Evolutionary conservation across 2,888 invertebrate species (phyloP), one percentile per base, ranked within the genome.

Genomic region (Cephonodes hylas): DNA sequence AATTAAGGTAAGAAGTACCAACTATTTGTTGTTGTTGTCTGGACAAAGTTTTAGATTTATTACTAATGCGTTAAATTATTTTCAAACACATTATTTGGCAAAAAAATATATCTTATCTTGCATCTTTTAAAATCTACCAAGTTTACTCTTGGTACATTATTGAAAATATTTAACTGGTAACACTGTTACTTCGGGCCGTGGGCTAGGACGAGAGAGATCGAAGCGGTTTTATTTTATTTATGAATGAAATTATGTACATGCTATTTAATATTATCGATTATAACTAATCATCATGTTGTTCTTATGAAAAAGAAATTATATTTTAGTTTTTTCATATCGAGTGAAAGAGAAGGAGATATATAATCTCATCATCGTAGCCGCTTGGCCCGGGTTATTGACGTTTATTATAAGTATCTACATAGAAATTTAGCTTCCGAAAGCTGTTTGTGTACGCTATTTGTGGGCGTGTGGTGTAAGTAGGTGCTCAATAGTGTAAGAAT

Each of bases 321-420:
- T 31, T 27, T 15, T 5, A 31, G 15, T 4, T 18, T 53, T 53
- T 7, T 48, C n/a, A 31, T 31, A 13, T 27, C 10, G 3, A 38
- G 38, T 20, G 20, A 46, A 25, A n/a, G 13, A 31, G 31, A 31
- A 8, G 15, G 23, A 23, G 18, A 53, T 46, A 45, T 7, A 18
- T 34, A 58, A 58, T 61, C 45, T 61, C 23, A 63, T 58, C 59
- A 70, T 75, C 69, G 63, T 68, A 76, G 74, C 72, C 75, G 77
- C 76, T 78, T 79, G 77, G 82, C 80, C 84, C 81, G 85, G 87
- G 86, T 85, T 88, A 91, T 90, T 89, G 90, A 90, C 90, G 89
- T 90, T 80, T 87, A 80, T 68, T 79, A 72, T 63, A 75, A 74
- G 76, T 80, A 79, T 74, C 73, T 77, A 75, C 69, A 69, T 74